phyloP scores from a whole-genome alignment of 1,140 invertebrate species.

The Berghia stephanieae region DNA sequence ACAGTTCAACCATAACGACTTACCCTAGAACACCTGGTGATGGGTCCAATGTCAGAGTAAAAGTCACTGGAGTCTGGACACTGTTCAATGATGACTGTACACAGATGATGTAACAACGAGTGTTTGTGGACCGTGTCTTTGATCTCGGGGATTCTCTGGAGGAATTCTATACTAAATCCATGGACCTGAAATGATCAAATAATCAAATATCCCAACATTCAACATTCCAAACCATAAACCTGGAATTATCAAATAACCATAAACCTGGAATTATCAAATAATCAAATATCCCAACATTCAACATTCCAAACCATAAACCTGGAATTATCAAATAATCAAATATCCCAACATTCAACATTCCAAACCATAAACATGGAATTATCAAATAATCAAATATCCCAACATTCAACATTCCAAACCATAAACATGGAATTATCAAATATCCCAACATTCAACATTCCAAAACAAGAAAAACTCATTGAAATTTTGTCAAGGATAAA shows the following conservation, averaged over 20 bases:
- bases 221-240: too few species aligned
- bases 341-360: too few species aligned
- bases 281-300: too few species aligned
- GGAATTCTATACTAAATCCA: conserved; percentile 98
- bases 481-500: too few species aligned
- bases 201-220: not conserved
- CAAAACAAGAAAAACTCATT: too few species aligned
- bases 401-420: too few species aligned
- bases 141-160: conserved; percentile 97
- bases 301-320: too few species aligned
- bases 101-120: conserved; percentile 95
- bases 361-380: conserved; percentile 88
- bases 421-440: too few species aligned
- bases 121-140: conserved; percentile 99
- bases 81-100: conserved; percentile 96
- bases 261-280: too few species aligned
- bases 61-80: conserved; percentile 92
- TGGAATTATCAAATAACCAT: too few species aligned
- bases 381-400: not conserved
- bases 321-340: too few species aligned
- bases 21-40: conserved; percentile 78
- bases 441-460: too few species aligned
- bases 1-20: conserved; percentile 11
- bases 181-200: conserved; percentile 74
- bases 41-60: conserved; percentile 86